Conservation (phyloP, 1,140 invertebrate species). For the Heliconius himera region DNA sequence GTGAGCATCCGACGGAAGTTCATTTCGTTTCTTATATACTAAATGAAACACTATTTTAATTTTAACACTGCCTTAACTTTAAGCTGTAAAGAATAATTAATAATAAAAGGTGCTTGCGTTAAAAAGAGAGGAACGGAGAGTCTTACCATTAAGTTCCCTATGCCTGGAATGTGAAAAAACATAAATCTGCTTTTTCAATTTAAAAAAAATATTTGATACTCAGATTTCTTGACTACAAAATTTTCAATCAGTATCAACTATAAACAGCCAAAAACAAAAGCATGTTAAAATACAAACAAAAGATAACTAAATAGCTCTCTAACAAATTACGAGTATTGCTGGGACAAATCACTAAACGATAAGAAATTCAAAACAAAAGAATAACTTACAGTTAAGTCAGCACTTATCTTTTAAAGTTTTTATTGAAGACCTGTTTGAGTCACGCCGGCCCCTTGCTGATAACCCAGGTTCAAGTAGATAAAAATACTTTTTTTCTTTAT, state of each 20-base stretch:
- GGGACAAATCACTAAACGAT: neutral
- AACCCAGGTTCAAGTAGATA: neutral
- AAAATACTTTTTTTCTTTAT: conserved; percentile 7
- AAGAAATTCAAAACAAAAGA: neutral
- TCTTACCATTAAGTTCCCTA: no score
- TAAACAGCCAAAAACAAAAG: no score
- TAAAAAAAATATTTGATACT: no score
- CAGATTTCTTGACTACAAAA: no score
- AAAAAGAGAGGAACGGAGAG: no score
- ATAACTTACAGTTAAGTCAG: neutral
- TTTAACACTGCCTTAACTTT: neutral
- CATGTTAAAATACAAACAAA: neutral
- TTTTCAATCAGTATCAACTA: no score
- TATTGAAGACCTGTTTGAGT: neutral
- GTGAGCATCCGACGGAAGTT: conserved; percentile 3
- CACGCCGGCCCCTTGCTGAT: neutral
- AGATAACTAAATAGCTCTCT: neutral
- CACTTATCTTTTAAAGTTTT: neutral
- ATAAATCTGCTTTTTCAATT: no score
- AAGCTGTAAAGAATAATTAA: neutral
- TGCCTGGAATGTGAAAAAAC: no score
- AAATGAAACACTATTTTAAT: neutral
- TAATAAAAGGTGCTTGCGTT: no score
- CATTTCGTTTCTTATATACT: conserved; percentile 1
- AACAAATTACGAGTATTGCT: neutral